Base-by-base conservation (phyloP, 1,140 invertebrate genomes). In the Procambarus virginalis region DNA sequence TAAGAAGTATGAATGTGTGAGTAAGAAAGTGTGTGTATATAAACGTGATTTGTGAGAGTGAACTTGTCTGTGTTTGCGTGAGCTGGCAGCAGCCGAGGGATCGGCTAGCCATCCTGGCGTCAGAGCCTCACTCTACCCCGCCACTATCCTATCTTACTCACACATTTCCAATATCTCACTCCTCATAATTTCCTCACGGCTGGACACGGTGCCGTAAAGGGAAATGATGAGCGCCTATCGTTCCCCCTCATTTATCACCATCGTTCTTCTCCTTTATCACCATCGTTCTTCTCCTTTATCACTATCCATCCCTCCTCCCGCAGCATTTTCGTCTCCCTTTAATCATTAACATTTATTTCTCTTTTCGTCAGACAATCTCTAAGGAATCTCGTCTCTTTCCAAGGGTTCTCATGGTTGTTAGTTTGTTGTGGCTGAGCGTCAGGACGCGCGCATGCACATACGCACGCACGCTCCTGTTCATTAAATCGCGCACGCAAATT, bases 151-250 rank as follows among this genome's bases (percentile, higher is more conserved):
- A 79, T 79, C 51, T 79, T 79, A 79, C 22, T 79, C 77, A 79
- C 77, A 5, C 51, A 4, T 5, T 49, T 3, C 77, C 77, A 17
- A 79, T 79, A 79, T 49, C 77, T 79, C 77, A 79, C 51, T 79
- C 77, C 20, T 79, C 51, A 79, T 79, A 79, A 79, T 79, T 79
- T 79, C 77, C 77, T 79, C 77, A 10, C 77, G 12, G 48, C 48
- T 79, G 77, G 77, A 79, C 77, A 79, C 77, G 51, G 51, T 20
- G 77, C 46, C 77, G 51, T 79, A 79, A 79, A 79, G 46, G 77
- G 77, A 79, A 79, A 79, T 79, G 77, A 49, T 79, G 77, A 51
- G 77, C 77, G 77, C 77, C 77, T 49, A 79, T 49, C 77, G 48
- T 51, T 20, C 77, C 14, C 80, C 12, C 58, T 34, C 58, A 46